Conservation (phyloP, 2,797 vertebrate species). For the Nothura maculosa region DNA sequence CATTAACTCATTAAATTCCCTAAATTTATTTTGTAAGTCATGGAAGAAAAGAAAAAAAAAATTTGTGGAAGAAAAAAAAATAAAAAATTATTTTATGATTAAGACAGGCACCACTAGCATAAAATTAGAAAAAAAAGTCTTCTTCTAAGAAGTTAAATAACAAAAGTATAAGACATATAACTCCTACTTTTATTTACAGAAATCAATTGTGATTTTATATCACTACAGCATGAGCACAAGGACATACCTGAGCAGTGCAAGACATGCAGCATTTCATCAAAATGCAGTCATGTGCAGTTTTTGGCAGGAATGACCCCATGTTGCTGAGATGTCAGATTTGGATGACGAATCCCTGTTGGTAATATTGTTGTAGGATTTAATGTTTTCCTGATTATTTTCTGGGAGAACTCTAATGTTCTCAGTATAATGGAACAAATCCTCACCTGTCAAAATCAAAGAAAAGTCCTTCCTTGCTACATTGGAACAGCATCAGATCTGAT, state of each 20-base stretch:
- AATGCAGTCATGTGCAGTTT: neutral
- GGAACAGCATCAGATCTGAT: neutral
- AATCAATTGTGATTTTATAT: neutral
- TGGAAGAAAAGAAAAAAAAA: neutral
- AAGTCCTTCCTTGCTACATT: neutral
- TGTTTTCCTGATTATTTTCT: neutral
- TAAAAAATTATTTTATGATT: neutral
- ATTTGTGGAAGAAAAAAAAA: too few species aligned
- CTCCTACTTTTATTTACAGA: neutral
- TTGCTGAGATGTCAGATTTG: neutral
- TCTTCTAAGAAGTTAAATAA: neutral
- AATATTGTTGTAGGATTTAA: neutral
- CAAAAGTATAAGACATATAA: neutral
- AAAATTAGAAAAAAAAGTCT: neutral
- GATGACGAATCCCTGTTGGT: neutral
- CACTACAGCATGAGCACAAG: neutral
- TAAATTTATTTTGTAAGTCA: neutral
- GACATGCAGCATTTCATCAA: neutral
- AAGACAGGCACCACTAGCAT: neutral
- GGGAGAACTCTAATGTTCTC: neutral
- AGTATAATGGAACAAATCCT: neutral
- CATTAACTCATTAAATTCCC: neutral
- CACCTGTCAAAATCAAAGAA: neutral
- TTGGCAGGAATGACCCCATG: neutral
- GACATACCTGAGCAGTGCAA: neutral